phyloP scores from a whole-genome alignment of 1,140 invertebrate species.

The Diorhabda elongata region DNA sequence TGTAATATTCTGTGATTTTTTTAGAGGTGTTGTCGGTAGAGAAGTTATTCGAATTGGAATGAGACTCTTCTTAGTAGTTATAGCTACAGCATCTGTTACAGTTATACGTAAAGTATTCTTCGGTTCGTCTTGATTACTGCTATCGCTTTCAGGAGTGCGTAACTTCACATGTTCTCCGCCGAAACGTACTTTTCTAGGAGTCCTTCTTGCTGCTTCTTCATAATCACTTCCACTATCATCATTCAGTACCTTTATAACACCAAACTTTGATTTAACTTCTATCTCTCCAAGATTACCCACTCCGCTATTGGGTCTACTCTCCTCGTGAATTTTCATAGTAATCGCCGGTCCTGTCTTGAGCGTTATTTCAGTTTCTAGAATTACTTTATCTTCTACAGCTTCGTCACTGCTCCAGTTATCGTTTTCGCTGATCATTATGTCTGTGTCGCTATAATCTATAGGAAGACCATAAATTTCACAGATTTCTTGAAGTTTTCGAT shows the following conservation, averaged over 20 bases:
- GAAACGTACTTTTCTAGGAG: conserved; percentile 67
- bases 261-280: conserved; percentile 6
- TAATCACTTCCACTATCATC: conserved; percentile 54
- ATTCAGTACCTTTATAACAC: conserved; percentile 55
- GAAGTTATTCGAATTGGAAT: conserved; percentile 36
- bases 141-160: conserved; percentile 75
- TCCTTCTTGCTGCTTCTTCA: conserved; percentile 44
- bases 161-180: conserved; percentile 79
- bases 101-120: conserved; percentile 29
- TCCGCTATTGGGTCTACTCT: conserved; percentile 48
- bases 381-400: conserved; percentile 54
- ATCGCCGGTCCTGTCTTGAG: conserved; percentile 71
- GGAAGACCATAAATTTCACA: conserved; percentile 25
- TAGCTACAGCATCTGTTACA: conserved; percentile 31
- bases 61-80: conserved; percentile 31
- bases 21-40: conserved; percentile 28
- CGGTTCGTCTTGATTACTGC: conserved; percentile 49
- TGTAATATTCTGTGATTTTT: conserved; percentile 6
- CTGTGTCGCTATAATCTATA: conserved; percentile 15
- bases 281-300: neutral
- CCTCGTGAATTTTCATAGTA: conserved; percentile 75
- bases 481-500: conserved; percentile 15
- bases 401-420: conserved; percentile 6
- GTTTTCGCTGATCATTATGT: conserved; percentile 2
- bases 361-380: conserved; percentile 76